Base-by-base conservation (phyloP, 2,888 invertebrate genomes). In the Chrysodeixis includens region DNA sequence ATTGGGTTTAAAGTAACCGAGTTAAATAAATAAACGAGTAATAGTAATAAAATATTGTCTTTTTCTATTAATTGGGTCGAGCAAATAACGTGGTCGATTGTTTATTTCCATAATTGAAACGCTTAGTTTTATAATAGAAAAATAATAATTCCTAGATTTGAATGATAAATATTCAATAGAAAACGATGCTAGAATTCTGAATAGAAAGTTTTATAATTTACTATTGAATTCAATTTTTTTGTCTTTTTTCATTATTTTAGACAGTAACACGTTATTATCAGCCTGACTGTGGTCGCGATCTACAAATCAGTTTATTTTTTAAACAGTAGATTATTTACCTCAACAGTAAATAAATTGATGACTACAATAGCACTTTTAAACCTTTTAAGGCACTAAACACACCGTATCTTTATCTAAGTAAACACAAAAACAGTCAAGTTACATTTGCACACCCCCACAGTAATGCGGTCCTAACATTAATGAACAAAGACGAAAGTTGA, bases 401-500 rank as follows among this genome's bases (percentile, higher is more conserved):
- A 40, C 14, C 1, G 30, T 18, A 52, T 30, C 58, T 63, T 16
- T 62, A 63, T 64, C 60, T 56, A 35, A 20, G 18, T 52, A 53
- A 54, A 64, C 62, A 78, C 55, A 59, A 69, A 56, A 69, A 69
- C 53, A 63, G 56, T 44, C 8, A 62, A 71, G 57, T 61, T 55
- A 66, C 54, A 66, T 69, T 69, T 44, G 58, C 61, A 52, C 30
- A 32, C 16, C 46, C 54, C 54, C 62, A 59, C 49, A 62, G 64
- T 72, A 65, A 74, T 68, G 58, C 35, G 62, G 61, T 71, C 71
- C 68, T 26, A 54, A 56, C 75, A 79, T 82, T 84, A 84, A 78
- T 81, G 78, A 78, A 82, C 76, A 83, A 82, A 83, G 80, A 79
- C 73, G 55, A 81, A 84, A 85, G 72, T 76, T 77, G 57, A 55